Evolutionary conservation across 1,140 invertebrate species (phyloP).

Genomic region (Eubasilissa regina): DNA sequence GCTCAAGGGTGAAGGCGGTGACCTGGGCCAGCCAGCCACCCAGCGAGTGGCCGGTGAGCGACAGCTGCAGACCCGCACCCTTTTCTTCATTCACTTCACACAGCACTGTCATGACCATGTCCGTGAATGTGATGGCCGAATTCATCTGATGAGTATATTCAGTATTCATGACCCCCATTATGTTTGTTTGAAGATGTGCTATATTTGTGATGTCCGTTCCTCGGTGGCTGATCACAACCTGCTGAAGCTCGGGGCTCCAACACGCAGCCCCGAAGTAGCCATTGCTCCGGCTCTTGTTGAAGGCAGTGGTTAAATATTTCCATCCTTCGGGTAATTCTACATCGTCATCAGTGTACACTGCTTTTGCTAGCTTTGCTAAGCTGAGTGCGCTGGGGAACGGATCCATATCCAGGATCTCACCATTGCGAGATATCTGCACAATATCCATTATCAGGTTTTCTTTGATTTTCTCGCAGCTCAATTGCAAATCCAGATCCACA

Average conservation of each 20-base stretch:
- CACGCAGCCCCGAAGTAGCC: slow-evolving; percentile 7
- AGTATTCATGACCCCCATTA: background rate
- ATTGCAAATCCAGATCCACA: too few relatives aligned
- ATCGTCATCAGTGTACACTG: too few relatives aligned
- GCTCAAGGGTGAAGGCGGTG: background rate
- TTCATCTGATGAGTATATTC: background rate
- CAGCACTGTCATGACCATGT: background rate
- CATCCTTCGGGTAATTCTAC: background rate
- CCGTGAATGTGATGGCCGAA: background rate
- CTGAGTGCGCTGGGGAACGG: too few relatives aligned
- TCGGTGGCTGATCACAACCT: slow-evolving; percentile 4
- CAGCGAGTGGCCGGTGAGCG: slow-evolving; percentile 1
- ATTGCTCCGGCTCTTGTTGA: background rate
- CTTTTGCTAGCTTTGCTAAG: too few relatives aligned
- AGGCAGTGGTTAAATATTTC: slow-evolving; percentile 10
- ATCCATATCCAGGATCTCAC: too few relatives aligned
- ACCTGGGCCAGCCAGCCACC: slow-evolving; percentile 19
- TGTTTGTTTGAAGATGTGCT: background rate
- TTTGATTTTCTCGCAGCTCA: too few relatives aligned
- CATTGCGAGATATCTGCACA: too few relatives aligned
- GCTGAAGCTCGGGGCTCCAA: background rate
- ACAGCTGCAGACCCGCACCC: background rate
- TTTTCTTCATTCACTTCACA: background rate
- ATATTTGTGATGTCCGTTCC: background rate
- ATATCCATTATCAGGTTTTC: too few relatives aligned